phyloP scores from a whole-genome alignment of 1,140 invertebrate species.

The Drosophila ananassae region DNA sequence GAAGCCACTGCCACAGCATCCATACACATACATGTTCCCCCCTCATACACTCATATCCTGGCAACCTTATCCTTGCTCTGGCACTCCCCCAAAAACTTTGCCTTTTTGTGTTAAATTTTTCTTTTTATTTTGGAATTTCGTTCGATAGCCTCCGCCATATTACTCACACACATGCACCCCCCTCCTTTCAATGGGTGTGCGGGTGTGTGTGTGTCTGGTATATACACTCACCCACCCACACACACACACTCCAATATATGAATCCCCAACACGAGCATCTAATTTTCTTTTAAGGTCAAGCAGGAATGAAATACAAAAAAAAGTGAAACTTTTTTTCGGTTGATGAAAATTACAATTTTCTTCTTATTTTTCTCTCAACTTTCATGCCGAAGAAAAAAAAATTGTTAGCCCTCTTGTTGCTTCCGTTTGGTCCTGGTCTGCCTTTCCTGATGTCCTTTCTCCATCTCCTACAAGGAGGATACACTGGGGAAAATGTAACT shows the following conservation, averaged over 20 bases:
- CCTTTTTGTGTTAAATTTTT: slow-evolving; percentile 81
- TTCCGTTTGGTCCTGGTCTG: slow-evolving; percentile 49
- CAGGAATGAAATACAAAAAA: slow-evolving; percentile 72
- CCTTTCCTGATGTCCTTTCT: slow-evolving; percentile 24
- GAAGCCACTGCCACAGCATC: slow-evolving; percentile 46
- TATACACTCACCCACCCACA: slow-evolving; percentile 16
- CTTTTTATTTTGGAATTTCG: slow-evolving; percentile 81
- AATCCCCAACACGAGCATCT: slow-evolving; percentile 62
- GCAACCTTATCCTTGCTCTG: slow-evolving; percentile 37
- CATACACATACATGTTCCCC: slow-evolving; percentile 15
- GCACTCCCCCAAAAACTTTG: slow-evolving; percentile 59
- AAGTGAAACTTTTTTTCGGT: slow-evolving; percentile 50
- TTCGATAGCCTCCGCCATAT: slow-evolving; percentile 59
- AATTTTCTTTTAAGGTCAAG: slow-evolving; percentile 77
- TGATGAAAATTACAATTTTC: slow-evolving; percentile 82
- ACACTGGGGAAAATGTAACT: not conserved
- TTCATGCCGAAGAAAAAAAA: slow-evolving; percentile 60
- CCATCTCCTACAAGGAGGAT: not conserved
- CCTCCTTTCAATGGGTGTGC: not conserved
- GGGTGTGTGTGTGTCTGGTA: not conserved
- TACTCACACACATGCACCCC: slow-evolving; percentile 42
- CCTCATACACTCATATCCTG: slow-evolving; percentile 15
- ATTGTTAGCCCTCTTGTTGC: slow-evolving; percentile 72
- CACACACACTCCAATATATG: slow-evolving; percentile 30
- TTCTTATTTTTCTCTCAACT: slow-evolving; percentile 79